These are phyloP conservation scores for Brachyrhaphis roseni DNA, from an alignment of 2,797 vertebrate genomes.

Conservation along the genomic window DNA sequence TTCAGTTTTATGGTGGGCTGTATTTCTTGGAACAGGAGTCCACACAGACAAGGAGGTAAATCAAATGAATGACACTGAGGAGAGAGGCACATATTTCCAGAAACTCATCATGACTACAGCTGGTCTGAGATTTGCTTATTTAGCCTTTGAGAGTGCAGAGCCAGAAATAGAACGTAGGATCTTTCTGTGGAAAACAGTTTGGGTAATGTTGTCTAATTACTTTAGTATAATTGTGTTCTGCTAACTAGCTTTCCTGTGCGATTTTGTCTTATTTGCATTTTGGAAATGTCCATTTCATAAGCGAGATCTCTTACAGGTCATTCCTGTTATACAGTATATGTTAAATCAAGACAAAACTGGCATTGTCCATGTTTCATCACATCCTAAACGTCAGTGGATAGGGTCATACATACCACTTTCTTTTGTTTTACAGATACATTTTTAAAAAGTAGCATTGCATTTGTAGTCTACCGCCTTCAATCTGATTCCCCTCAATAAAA, in stretches of 20 bases:
- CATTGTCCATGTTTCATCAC: not conserved
- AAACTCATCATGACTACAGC: conserved; percentile 1
- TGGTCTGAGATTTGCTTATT: conserved; percentile 22
- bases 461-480: not conserved
- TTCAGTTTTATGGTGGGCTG: not conserved
- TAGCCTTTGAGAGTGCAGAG: not conserved
- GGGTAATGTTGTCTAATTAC: not conserved
- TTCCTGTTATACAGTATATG: not conserved
- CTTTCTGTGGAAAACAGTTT: not conserved
- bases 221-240: not conserved
- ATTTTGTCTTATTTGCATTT: not conserved
- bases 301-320: not conserved
- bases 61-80: conserved; percentile 8
- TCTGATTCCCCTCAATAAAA: not conserved
- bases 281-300: not conserved
- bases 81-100: conserved; percentile 4
- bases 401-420: not conserved
- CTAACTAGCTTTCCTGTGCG: not conserved
- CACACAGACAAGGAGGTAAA: conserved; percentile 1
- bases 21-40: conserved; percentile 7
- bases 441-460: not conserved
- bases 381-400: not conserved
- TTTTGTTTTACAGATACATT: not conserved
- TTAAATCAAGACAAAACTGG: not conserved
- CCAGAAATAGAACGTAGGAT: not conserved